These are phyloP conservation scores for Lycocorax pyrrhopterus DNA, from an alignment of 2,113 vertebrate genomes.

Conservation along the genomic window DNA sequence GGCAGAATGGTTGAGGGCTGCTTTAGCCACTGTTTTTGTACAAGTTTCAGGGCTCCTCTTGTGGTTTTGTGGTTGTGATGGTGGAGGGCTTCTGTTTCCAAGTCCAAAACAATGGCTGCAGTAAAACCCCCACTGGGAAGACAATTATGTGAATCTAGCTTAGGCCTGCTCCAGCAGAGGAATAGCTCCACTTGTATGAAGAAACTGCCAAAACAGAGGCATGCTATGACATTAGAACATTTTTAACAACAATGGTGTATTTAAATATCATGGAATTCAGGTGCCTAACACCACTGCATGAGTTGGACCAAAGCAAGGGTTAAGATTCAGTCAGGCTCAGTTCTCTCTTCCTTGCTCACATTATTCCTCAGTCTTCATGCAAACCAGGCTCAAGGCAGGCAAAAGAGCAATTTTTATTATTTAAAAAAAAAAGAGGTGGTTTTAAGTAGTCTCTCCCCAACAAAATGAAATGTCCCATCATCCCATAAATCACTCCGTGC, in stretches of 20 bases:
- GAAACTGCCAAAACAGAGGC: not conserved
- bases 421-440: not conserved
- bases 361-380: not conserved
- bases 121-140: not conserved
- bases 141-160: not conserved
- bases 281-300: not conserved
- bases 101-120: not conserved
- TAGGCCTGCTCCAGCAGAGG: not conserved
- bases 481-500: constrained; percentile 4
- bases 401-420: not conserved
- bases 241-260: not conserved
- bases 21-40: not conserved
- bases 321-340: not conserved
- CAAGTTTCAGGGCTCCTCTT: not conserved
- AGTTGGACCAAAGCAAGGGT: not conserved
- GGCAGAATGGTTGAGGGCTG: not conserved
- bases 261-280: not conserved
- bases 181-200: not conserved
- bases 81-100: not conserved
- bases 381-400: not conserved
- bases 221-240: not conserved
- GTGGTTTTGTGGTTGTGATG: not conserved
- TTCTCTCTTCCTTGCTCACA: not conserved
- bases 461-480: constrained; percentile 4
- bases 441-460: constrained; percentile 1